Conservation (phyloP, 2,797 vertebrate genomes). For the Cheirogaleus major region DNA sequence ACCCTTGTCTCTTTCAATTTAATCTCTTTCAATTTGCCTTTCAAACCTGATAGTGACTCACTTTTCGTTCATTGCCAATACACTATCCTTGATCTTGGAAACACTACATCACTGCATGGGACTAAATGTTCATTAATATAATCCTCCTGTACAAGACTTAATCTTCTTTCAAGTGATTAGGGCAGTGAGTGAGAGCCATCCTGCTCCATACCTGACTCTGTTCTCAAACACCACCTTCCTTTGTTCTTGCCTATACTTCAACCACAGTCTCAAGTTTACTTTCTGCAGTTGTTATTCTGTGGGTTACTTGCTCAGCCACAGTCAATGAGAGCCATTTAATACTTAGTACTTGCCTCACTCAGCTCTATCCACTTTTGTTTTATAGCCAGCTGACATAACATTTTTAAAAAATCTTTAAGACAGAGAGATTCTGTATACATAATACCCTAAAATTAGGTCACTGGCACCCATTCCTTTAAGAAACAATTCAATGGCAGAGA, state of each 20-base stretch:
- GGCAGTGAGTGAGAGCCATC: background rate
- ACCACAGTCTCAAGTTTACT: background rate
- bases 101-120: background rate
- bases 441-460: background rate
- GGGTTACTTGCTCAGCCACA: background rate
- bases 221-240: background rate
- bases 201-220: background rate
- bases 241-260: background rate
- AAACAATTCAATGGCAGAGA: background rate
- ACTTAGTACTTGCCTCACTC: background rate
- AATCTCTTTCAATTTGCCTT: background rate
- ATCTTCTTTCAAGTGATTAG: background rate
- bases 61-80: background rate
- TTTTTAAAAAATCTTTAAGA: background rate
- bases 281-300: background rate
- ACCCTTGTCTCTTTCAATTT: background rate
- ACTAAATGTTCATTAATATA: background rate
- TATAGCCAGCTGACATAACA: background rate
- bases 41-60: background rate
- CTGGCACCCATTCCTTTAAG: background rate
- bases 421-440: background rate
- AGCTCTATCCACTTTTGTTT: background rate
- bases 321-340: background rate
- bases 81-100: background rate
- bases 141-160: background rate